Evolutionary conservation across 1,140 invertebrate species (phyloP), one percentile per base, ranked within the genome.

Genomic region (Drosophila mojavensis): DNA sequence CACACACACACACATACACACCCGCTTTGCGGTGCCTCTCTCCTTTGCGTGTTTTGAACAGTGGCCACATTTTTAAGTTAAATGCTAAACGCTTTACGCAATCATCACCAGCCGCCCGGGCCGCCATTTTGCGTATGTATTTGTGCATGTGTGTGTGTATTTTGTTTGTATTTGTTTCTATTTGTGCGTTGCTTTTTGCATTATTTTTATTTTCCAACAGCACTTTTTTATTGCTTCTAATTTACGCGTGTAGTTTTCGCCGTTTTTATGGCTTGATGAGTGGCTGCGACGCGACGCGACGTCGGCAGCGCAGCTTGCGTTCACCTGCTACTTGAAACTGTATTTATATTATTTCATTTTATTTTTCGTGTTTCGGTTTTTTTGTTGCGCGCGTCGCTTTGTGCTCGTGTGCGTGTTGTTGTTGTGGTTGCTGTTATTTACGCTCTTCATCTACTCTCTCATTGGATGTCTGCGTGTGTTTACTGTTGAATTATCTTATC

Each of bases 401-500:
- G 30, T 1, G 13, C 11, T 1, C 13, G 47, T 55, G 43, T 36
- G n/a, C 28, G n/a, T 24, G n/a, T 48, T 64, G 43, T 30, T 24
- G 20, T 24, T 24, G 20, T 24, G 1, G 20, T 24, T 24, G 3
- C 2, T 64, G 43, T 30, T 30, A 30, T 30, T 30, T 28, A 33
- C 11, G n/a, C 33, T 51, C 10, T 47, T 17, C 45, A 20, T 39
- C 24, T 53, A 6, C 7, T 20, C 20, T 41, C 51, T 48, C 39
- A 5, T 10, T 41, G 15, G 3, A 4, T 30, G 15, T 47, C 20
- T 63, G 48, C 41, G 26, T 55, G 56, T 48, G 63, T 63, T 71
- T 67, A 64, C 45, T 64, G 72, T 71, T 60, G 62, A 65, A 86
- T 86, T 86, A 86, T 86, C 82, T 86, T 86, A 86, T 86, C 82